Evolutionary conservation across 2,888 invertebrate genomes (phyloP).

Genomic region (Agrilus mali): DNA sequence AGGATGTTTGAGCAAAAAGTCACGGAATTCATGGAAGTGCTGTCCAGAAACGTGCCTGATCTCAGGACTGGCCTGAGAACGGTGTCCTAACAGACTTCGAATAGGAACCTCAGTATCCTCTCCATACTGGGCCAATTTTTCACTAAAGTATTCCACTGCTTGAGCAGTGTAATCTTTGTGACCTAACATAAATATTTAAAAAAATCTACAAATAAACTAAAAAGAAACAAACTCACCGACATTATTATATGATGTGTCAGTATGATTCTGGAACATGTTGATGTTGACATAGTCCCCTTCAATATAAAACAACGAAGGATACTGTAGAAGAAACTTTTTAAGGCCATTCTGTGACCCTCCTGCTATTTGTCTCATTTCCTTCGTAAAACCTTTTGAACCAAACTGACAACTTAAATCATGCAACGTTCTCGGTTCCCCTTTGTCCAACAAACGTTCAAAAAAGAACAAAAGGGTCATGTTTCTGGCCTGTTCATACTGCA

Average conservation of each 20-base stretch:
- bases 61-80: slow-evolving; percentile 92
- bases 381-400: slow-evolving; percentile 96
- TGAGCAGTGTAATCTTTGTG: slow-evolving; percentile 87
- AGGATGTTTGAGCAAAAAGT: slow-evolving; percentile 74
- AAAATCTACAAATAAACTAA: background rate
- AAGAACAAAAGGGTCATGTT: slow-evolving; percentile 97
- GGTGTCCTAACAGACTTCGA: slow-evolving; percentile 89
- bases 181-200: slow-evolving; percentile 28
- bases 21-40: slow-evolving; percentile 82
- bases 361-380: slow-evolving; percentile 94
- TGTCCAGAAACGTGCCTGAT: slow-evolving; percentile 92
- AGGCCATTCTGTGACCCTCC: slow-evolving; percentile 93
- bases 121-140: slow-evolving; percentile 91
- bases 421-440: slow-evolving; percentile 87
- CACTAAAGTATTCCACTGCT: slow-evolving; percentile 94
- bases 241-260: slow-evolving; percentile 36
- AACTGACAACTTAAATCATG: slow-evolving; percentile 98
- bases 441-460: slow-evolving; percentile 94
- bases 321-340: slow-evolving; percentile 91
- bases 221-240: slow-evolving; percentile 4
- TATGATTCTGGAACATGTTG: slow-evolving; percentile 61
- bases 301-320: slow-evolving; percentile 91
- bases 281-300: slow-evolving; percentile 86
- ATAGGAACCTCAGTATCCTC: slow-evolving; percentile 94
- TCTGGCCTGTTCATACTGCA: slow-evolving; percentile 86